Percentiles rank a stretch among this genome's conserved stretches.
Evolutionary conservation across 2,113 vertebrate species (phyloP).

Genomic region (Circaetus cinerascens): DNA sequence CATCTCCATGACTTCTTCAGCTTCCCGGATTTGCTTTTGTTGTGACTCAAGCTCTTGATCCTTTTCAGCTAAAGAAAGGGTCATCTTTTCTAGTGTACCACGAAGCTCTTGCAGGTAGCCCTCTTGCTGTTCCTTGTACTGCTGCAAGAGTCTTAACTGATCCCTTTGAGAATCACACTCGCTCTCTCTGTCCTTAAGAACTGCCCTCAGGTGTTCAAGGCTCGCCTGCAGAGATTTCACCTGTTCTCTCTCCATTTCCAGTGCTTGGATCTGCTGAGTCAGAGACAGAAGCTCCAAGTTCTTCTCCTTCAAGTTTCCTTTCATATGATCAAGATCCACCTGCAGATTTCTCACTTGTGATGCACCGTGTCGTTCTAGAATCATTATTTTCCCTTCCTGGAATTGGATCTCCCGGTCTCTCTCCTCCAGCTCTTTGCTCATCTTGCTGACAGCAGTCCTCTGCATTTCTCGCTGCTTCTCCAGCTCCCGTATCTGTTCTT

Average conservation of each 20-base stretch:
- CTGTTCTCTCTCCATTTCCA: constrained; percentile 27
- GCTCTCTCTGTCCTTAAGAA: constrained; percentile 65
- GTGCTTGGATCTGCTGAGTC: constrained; percentile 44
- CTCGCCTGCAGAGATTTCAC: constrained; percentile 38
- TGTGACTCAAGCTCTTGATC: constrained; percentile 59
- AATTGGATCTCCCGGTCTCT: background rate
- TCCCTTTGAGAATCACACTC: constrained; percentile 66
- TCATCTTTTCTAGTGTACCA: constrained; percentile 31
- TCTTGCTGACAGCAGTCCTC: background rate
- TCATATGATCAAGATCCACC: constrained; percentile 63
- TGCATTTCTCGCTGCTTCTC: background rate
- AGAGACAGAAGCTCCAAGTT: constrained; percentile 55
- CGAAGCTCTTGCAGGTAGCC: constrained; percentile 56
- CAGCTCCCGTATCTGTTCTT: background rate
- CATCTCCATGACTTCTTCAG: constrained; percentile 10
- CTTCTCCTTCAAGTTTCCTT: constrained; percentile 60
- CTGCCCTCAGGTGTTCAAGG: constrained; percentile 66
- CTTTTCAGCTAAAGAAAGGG: constrained; percentile 55
- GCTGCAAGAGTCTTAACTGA: constrained; percentile 53
- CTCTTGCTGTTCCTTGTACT: constrained; percentile 50
- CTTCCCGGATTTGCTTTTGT: constrained; percentile 47
- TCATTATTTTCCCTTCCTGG: constrained; percentile 53
- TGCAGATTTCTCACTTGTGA: constrained; percentile 66
- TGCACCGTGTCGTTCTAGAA: constrained; percentile 55
- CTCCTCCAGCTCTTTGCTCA: background rate